Percentiles rank a stretch among this genome's conserved stretches.
These are phyloP conservation scores for Eustalomyia histrio DNA, from an alignment of 2,888 invertebrate species.

Conservation along the genomic window DNA sequence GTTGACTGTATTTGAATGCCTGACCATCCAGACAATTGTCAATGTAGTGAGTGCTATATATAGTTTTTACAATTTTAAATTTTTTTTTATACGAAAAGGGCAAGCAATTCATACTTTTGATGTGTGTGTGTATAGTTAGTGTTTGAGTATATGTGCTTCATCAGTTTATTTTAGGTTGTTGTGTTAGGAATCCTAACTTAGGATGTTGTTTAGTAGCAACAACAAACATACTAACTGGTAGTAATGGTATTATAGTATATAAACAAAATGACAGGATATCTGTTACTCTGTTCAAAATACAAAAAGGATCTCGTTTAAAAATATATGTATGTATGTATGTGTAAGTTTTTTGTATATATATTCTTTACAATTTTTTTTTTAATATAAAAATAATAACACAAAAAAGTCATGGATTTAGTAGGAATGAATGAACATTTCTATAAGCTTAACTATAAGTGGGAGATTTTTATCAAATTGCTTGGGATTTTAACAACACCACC, in stretches of 20 bases:
- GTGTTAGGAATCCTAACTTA: too few relatives aligned
- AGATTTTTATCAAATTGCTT: constrained; percentile 25
- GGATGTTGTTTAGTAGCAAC: constrained; percentile 3
- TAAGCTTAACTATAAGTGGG: constrained; percentile 3
- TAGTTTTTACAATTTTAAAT: background rate
- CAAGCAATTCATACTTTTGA: constrained; percentile 12
- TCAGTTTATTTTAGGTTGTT: constrained; percentile 7
- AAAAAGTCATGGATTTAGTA: constrained; percentile 1
- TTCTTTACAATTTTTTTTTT: background rate
- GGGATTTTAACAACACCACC: background rate
- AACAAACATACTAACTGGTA: constrained; percentile 5
- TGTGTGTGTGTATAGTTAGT: background rate
- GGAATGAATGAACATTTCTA: background rate
- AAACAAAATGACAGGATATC: constrained; percentile 34
- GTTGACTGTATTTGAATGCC: constrained; percentile 53
- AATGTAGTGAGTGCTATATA: background rate
- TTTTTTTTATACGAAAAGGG: constrained; percentile 1
- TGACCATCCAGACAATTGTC: constrained; percentile 45
- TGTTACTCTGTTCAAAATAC: background rate
- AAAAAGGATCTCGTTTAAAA: constrained; percentile 35
- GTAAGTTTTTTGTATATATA: constrained; percentile 9
- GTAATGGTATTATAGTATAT: constrained; percentile 17
- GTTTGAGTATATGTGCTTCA: background rate
- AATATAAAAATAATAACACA: background rate
- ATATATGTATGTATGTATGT: constrained; percentile 6